phyloP scores from a whole-genome alignment of 2,888 invertebrate species.

The Digitonthophagus gazella region DNA sequence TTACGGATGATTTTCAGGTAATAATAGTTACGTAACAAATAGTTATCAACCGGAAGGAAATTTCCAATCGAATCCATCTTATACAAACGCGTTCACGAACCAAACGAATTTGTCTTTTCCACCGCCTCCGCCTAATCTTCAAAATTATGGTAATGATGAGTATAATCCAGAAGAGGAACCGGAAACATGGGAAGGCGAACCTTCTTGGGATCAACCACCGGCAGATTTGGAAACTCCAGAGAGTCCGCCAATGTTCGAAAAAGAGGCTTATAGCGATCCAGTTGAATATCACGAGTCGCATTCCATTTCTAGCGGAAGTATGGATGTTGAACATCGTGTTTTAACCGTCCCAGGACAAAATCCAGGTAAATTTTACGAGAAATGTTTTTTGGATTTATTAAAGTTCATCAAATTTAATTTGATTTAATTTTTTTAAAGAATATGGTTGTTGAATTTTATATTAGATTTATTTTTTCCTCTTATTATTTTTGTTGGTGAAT shows the following conservation, averaged over 20 bases:
- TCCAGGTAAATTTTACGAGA: slow-evolving; percentile 27
- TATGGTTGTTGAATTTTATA: not conserved
- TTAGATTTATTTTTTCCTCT: not conserved
- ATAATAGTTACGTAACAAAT: slow-evolving; percentile 12
- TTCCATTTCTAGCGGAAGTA: slow-evolving; percentile 35
- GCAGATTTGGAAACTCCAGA: slow-evolving; percentile 58
- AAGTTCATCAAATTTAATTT: not conserved
- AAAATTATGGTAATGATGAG: slow-evolving; percentile 39
- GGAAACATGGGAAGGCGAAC: slow-evolving; percentile 51
- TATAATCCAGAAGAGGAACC: slow-evolving; percentile 52
- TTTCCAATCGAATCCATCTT: slow-evolving; percentile 16
- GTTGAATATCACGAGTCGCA: slow-evolving; percentile 62
- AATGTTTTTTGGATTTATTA: too few species aligned
- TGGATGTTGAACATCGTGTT: slow-evolving; percentile 63
- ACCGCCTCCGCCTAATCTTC: slow-evolving; percentile 21
- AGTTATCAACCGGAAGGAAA: slow-evolving; percentile 8
- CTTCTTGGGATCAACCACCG: slow-evolving; percentile 47
- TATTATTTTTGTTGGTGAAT: not conserved
- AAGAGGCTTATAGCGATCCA: slow-evolving; percentile 58
- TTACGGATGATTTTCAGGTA: slow-evolving; percentile 26
- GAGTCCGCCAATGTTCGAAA: slow-evolving; percentile 66
- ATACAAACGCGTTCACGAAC: not conserved
- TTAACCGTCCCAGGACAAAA: slow-evolving; percentile 44
- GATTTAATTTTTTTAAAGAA: not conserved
- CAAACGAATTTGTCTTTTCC: slow-evolving; percentile 19